Conservation (phyloP, 2,113 vertebrate genomes). For the Paratilapia polleni region DNA sequence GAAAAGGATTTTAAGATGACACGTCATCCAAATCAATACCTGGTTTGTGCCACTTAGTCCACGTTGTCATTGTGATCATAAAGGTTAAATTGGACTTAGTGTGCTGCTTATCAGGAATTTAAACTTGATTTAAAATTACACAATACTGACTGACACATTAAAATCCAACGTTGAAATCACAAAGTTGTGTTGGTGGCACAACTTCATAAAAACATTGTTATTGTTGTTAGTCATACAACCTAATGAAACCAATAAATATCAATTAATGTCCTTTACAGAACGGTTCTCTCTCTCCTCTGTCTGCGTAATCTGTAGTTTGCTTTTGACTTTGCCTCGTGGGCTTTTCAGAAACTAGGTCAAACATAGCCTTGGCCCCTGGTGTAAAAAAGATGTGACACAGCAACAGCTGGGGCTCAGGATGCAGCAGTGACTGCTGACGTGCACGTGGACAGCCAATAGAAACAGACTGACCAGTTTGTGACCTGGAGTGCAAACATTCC, state of each 20-base stretch:
- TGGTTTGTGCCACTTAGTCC: background rate
- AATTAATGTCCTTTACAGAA: background rate
- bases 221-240: too few species aligned
- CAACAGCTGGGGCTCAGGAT: constrained; percentile 63
- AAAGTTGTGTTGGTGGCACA: background rate
- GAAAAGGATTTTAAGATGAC: background rate
- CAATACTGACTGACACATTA: background rate
- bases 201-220: too few species aligned
- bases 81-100: background rate
- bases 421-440: constrained; percentile 15
- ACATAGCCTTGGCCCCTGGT: constrained; percentile 57
- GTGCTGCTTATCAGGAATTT: background rate
- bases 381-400: constrained; percentile 71
- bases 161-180: background rate
- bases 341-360: constrained; percentile 71
- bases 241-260: background rate
- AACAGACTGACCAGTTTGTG: background rate
- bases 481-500: background rate
- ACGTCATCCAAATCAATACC: background rate
- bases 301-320: background rate
- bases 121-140: too few species aligned
- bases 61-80: background rate
- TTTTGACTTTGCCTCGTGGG: constrained; percentile 42
- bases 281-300: background rate
- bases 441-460: constrained; percentile 19